Percentiles rank a stretch among this genome's conserved stretches.
Conservation (phyloP, 2,113 vertebrate species). For the Atherinomorus stipes region DNA sequence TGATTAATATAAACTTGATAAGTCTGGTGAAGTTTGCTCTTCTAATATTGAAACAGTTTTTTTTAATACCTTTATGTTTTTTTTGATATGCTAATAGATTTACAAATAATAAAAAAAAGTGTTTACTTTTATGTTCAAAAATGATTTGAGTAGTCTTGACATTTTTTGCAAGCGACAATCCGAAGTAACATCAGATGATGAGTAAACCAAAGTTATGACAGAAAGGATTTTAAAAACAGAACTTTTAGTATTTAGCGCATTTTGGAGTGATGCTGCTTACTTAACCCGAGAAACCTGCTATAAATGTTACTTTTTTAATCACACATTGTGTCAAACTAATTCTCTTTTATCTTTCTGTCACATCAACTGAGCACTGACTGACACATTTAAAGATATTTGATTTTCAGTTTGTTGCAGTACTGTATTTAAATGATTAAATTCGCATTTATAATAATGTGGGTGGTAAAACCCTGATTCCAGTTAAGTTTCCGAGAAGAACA, state of each 20-base stretch:
- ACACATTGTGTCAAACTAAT: no score
- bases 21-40: not conserved
- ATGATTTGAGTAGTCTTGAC: not conserved
- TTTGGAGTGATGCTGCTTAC: not conserved
- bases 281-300: not conserved
- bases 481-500: slow-evolving; percentile 1
- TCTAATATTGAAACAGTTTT: not conserved
- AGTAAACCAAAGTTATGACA: slow-evolving; percentile 13
- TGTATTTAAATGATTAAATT: not conserved
- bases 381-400: not conserved
- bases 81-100: no score
- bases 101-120: no score
- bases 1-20: not conserved
- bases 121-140: not conserved
- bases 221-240: not conserved
- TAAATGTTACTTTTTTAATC: no score
- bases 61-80: not conserved
- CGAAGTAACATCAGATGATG: not conserved
- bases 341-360: no score
- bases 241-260: not conserved
- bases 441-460: not conserved
- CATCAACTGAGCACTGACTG: not conserved
- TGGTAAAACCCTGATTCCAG: not conserved
- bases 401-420: not conserved
- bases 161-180: not conserved